Conservation (phyloP, 2,888 invertebrate species). For the Cataglyphis rosenhaueri region DNA sequence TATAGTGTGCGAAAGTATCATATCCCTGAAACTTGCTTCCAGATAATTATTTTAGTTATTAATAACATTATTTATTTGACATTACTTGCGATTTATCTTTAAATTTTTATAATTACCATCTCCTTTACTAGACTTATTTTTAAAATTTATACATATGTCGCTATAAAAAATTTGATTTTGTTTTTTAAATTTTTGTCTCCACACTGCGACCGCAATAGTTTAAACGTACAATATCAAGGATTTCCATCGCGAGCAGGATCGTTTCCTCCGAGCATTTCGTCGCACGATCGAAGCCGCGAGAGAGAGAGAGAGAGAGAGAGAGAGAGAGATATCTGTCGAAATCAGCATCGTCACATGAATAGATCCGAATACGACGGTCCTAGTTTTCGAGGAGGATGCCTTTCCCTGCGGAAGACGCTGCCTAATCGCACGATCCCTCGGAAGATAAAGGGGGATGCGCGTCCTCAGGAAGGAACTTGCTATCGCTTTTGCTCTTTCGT, state of each 20-base stretch:
- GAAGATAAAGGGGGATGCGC: slow-evolving; percentile 28
- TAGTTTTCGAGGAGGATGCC: slow-evolving; percentile 18
- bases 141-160: neutral
- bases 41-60: neutral
- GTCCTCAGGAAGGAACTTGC: slow-evolving; percentile 8
- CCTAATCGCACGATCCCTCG: slow-evolving; percentile 40
- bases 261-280: neutral
- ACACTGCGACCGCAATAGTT: neutral
- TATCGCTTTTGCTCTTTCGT: neutral
- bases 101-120: neutral
- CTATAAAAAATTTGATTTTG: neutral
- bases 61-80: neutral
- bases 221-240: neutral
- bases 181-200: neutral
- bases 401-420: slow-evolving; percentile 42
- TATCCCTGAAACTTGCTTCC: no score
- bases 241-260: neutral
- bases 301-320: neutral
- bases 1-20: no score
- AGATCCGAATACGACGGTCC: neutral
- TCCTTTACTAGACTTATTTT: neutral
- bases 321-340: neutral
- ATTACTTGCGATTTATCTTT: neutral
- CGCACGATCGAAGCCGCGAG: neutral
- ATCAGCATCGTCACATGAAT: slow-evolving; percentile 19